Base-by-base conservation (phyloP, 2,113 vertebrate species). In the Gadus macrocephalus region DNA sequence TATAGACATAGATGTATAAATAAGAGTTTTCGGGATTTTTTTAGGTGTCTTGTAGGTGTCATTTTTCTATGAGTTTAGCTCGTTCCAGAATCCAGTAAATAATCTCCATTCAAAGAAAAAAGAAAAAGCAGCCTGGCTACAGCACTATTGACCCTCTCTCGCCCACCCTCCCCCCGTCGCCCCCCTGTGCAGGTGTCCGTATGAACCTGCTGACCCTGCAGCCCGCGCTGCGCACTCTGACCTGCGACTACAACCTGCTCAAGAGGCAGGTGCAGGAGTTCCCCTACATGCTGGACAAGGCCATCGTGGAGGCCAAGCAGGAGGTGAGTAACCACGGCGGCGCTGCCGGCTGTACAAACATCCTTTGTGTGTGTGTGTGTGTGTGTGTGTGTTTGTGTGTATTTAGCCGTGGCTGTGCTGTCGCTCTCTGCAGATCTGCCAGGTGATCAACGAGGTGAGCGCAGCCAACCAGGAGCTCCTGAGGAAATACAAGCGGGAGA, bases 191-290 rank as follows among this genome's bases (percentile, higher is more conserved):
- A 99, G 97, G 96, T 0, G 96, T 99, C 65, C 87, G 96, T 42
- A 92, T 93, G 85, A 98, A 98, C 87, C 91, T 99, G 79, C 86
- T 97, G 71, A 96, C 93, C 0, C 89, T 99, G 71, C 96, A 98
- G 89, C 97, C 96, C 0, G 97, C 97, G 0, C 93, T 99, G 66
- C 90, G 95, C 75, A 96, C 96, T 0, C 94, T 99, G 76, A 98
- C 96, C 69, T 92, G 89, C 0, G 96, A 99, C 87, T 99, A 99
- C 86, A 97, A 98, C 75, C 89, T 91, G 83, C 91, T 99, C 71
- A 99, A 99, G 89, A 88, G 92, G 4, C 96, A 99, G 89, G 96
- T 98, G 64, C 94, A 94, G 0, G 91, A 96, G 76, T 99, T 98
- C 69, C 97, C 97, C 0, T 84, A 92, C 78, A 93, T 99, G 64